phyloP scores from a whole-genome alignment of 2,113 vertebrate genomes.

The Myodes glareolus region DNA sequence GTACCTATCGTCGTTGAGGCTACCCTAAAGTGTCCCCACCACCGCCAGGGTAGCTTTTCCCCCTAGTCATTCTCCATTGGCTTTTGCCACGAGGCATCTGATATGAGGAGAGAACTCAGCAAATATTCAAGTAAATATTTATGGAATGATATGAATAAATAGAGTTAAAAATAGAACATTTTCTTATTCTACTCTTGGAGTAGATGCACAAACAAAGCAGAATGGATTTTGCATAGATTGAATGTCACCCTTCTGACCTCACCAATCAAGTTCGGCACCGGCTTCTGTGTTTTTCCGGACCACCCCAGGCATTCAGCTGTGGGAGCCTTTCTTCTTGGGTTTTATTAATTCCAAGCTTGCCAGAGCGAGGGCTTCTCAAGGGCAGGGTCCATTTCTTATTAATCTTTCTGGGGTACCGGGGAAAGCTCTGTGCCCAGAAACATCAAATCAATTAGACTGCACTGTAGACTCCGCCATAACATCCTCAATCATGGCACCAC shows the following conservation, averaged over 20 bases:
- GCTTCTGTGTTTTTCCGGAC: slow-evolving; percentile 55
- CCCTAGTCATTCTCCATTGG: slow-evolving; percentile 59
- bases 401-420: neutral
- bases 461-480: neutral
- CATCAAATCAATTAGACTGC: neutral
- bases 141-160: slow-evolving; percentile 67
- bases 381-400: slow-evolving; percentile 42
- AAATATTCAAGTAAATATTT: slow-evolving; percentile 80
- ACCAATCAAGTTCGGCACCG: neutral
- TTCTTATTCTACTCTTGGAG: slow-evolving; percentile 64
- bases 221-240: slow-evolving; percentile 74
- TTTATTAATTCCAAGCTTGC: slow-evolving; percentile 16
- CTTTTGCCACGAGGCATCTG: slow-evolving; percentile 46
- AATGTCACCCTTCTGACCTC: slow-evolving; percentile 68
- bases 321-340: neutral
- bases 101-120: slow-evolving; percentile 60
- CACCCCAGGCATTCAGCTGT: neutral
- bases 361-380: slow-evolving; percentile 44
- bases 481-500: neutral
- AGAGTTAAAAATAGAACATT: slow-evolving; percentile 76
- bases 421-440: neutral
- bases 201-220: slow-evolving; percentile 59
- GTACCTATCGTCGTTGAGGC: neutral
- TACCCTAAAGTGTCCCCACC: neutral
- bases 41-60: neutral